A percentile compares a stretch with the other conserved stretches of the same genome.
Conservation (phyloP, 2,797 vertebrate species). For the Hybognathus amarus region DNA sequence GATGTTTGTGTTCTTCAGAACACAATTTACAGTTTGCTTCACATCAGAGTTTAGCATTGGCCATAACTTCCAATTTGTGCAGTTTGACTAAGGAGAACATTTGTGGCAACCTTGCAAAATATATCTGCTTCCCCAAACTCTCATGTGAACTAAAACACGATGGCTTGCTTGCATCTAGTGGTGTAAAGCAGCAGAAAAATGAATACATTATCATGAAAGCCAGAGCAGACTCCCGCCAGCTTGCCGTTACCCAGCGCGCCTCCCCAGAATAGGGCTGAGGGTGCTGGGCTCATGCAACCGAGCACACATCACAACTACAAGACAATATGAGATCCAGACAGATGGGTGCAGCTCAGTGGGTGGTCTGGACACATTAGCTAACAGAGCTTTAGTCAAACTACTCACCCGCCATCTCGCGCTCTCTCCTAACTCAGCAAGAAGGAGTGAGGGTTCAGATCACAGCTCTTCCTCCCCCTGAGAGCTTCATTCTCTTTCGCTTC, state of each 20-base stretch:
- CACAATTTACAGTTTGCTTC: slow-evolving; percentile 36
- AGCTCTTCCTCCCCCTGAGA: slow-evolving; percentile 56
- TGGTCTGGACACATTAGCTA: slow-evolving; percentile 77
- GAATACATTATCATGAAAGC: slow-evolving; percentile 64
- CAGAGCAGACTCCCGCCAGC: slow-evolving; percentile 55
- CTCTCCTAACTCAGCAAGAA: slow-evolving; percentile 57
- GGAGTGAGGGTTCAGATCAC: slow-evolving; percentile 61
- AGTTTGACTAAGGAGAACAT: slow-evolving; percentile 7
- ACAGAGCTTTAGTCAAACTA: slow-evolving; percentile 68
- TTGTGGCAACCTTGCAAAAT: slow-evolving; percentile 27
- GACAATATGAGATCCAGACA: slow-evolving; percentile 75
- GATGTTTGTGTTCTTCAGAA: slow-evolving; percentile 19
- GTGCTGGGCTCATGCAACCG: slow-evolving; percentile 35
- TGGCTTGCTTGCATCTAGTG: slow-evolving; percentile 10
- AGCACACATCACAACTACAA: slow-evolving; percentile 67
- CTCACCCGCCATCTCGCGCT: slow-evolving; percentile 25
- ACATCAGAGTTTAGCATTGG: slow-evolving; percentile 23
- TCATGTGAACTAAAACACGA: neutral
- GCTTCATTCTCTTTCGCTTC: slow-evolving; percentile 41
- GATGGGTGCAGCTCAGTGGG: slow-evolving; percentile 69
- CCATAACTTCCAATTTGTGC: slow-evolving; percentile 25
- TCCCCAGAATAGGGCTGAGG: slow-evolving; percentile 46
- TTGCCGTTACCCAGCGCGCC: slow-evolving; percentile 44
- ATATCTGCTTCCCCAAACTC: neutral
- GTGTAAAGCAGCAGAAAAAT: slow-evolving; percentile 26